These are phyloP conservation scores for Arion vulgaris DNA, from an alignment of 1,140 invertebrate species.

Conservation along the genomic window DNA sequence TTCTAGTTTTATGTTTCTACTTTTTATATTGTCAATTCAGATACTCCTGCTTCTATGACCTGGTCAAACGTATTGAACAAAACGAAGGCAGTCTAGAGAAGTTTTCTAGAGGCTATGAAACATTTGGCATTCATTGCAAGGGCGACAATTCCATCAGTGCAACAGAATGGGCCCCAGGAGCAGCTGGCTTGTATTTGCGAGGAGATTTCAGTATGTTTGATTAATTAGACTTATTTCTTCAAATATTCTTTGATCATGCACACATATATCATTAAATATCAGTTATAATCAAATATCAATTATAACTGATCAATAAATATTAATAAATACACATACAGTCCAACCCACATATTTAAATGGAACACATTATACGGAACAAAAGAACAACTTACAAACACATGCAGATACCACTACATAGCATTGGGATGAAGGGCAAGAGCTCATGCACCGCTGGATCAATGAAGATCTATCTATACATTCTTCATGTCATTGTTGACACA, in stretches of 20 bases:
- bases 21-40: conserved; percentile 74
- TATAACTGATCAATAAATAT: no score
- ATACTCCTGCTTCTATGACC: conserved; percentile 87
- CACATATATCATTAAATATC: conserved; percentile 26
- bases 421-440: no score
- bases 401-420: no score
- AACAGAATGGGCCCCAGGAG: conserved; percentile 96
- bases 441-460: no score
- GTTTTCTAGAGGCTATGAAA: conserved; percentile 89
- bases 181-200: conserved; percentile 87
- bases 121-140: conserved; percentile 90
- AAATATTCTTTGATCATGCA: conserved; percentile 4
- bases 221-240: neutral
- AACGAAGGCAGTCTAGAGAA: conserved; percentile 85
- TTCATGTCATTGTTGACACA: no score
- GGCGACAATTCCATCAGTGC: conserved; percentile 88
- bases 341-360: no score
- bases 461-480: no score
- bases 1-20: no score
- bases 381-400: no score
- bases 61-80: conserved; percentile 82
- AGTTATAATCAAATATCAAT: conserved; percentile 37
- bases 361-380: no score
- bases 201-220: conserved; percentile 94
- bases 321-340: no score